Evolutionary conservation across 2,113 vertebrate species (phyloP), one percentile per base, ranked within the genome.

Genomic region (Formicarius rufipectus): DNA sequence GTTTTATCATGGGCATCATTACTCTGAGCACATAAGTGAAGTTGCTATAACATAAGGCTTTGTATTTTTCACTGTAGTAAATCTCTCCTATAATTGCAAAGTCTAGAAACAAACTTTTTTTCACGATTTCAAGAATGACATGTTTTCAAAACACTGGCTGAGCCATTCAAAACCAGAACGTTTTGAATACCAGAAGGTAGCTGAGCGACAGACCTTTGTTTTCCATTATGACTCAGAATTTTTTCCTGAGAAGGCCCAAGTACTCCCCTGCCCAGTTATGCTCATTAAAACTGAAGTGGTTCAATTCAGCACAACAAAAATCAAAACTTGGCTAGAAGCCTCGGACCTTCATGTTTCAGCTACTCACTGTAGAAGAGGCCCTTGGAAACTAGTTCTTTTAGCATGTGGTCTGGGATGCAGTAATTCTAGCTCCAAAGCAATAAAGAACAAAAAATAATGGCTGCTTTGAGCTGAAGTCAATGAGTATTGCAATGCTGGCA

Each of bases 331-430:
- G 40, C 87, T 75, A 56, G 73, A 84, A 95, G 69, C 69, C 31
- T 68, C 72, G 53, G 5, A 87, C 91, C 60, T 91, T 95, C 68
- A 30, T 84, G 75, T 96, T 92, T 91, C 94, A 89, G 72, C 80
- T 78, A 24, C 52, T 84, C 60, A 47, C 24, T 77, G 50, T 55
- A 84, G 47, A 95, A 93, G 60, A 82, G 84, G n/a, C 49, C 31
- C 8, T 75, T 84, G 66, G 40, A 92, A 94, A 74, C 82, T 87
- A 76, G 37, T 73, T 20, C 23, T 79, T 40, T 78, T 76, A 84
- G 84, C 77, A 91, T 82, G 77, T 91, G 81, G 64, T 79, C 66
- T 87, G 60, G 28, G 35, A 75, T 62, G 33, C 64, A 87, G 84
- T 78, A 84, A 95, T 91, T 93, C 62, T 72, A 93, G 44, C 31